A percentile compares a stretch with the other conserved stretches of the same genome.
Evolutionary conservation across 2,797 vertebrate species (phyloP).

Genomic region (Silurus lanzhouensis): DNA sequence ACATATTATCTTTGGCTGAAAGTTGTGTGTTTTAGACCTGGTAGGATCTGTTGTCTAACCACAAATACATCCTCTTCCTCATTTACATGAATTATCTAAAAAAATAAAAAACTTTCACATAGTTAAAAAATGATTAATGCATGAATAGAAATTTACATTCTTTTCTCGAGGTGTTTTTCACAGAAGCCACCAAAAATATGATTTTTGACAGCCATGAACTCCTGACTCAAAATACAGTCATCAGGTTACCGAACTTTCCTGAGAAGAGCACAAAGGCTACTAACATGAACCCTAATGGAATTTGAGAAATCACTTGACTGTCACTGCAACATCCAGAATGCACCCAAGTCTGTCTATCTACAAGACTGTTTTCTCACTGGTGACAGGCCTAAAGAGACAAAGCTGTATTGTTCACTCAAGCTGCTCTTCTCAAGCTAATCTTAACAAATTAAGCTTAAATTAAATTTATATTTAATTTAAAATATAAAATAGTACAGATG

Average conservation of each 20-base stretch:
- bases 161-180: not conserved
- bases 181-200: not conserved
- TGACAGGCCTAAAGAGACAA: conserved; percentile 3
- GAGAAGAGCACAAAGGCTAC: conserved; percentile 36
- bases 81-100: not conserved
- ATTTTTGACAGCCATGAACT: not conserved
- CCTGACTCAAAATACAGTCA: conserved; percentile 15
- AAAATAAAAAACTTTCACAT: not conserved
- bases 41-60: not conserved
- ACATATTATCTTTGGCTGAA: not conserved
- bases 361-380: not conserved
- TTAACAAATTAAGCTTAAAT: too few relatives aligned
- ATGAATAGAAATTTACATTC: not conserved
- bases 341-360: conserved; percentile 1
- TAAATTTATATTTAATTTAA: too few relatives aligned
- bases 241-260: conserved; percentile 30
- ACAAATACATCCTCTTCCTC: not conserved
- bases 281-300: conserved; percentile 38
- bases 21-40: not conserved
- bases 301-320: conserved; percentile 47
- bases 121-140: not conserved
- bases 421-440: not conserved
- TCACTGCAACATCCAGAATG: conserved; percentile 17
- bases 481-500: not conserved
- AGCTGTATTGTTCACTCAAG: not conserved